A percentile compares a stretch with the other conserved stretches of the same genome.
Conservation (phyloP, 2,797 vertebrate species). For the Malurus splendens region DNA sequence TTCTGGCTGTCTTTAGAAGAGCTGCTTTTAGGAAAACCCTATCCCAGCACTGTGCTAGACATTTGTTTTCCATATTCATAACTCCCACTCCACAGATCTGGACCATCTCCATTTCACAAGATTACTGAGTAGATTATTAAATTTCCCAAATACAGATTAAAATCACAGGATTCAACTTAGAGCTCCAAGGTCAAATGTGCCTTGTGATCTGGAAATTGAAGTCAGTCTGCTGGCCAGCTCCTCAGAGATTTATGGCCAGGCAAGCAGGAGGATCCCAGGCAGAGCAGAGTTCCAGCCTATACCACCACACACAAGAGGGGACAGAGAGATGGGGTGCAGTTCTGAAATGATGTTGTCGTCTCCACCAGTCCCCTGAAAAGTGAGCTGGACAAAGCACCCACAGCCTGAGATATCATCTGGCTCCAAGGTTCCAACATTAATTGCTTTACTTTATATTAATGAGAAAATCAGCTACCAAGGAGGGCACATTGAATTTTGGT, state of each 20-base stretch:
- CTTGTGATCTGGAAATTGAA: background rate
- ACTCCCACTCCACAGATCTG: background rate
- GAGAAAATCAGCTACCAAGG: background rate
- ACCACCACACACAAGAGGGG: background rate
- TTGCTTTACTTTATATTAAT: background rate
- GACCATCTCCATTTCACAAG: background rate
- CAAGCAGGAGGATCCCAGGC: background rate
- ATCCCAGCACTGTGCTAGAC: background rate
- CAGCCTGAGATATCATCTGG: background rate
- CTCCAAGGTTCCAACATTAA: background rate
- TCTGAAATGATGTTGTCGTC: background rate
- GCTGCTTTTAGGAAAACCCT: background rate
- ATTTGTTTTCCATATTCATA: background rate
- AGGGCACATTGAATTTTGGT: background rate
- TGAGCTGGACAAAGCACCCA: background rate
- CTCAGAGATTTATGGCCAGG: background rate
- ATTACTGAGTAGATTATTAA: background rate
- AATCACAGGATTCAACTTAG: background rate
- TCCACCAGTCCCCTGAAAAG: background rate
- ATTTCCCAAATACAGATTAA: background rate
- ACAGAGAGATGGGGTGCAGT: background rate
- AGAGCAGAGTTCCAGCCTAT: background rate
- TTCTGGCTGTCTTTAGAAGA: background rate
- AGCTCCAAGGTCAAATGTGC: background rate
- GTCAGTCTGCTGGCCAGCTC: background rate